A percentile compares a stretch with the other conserved stretches of the same genome.
Evolutionary conservation across 53 echinoderm and acorn worm species (phyloP).

Genomic region (Antedon mediterranea): DNA sequence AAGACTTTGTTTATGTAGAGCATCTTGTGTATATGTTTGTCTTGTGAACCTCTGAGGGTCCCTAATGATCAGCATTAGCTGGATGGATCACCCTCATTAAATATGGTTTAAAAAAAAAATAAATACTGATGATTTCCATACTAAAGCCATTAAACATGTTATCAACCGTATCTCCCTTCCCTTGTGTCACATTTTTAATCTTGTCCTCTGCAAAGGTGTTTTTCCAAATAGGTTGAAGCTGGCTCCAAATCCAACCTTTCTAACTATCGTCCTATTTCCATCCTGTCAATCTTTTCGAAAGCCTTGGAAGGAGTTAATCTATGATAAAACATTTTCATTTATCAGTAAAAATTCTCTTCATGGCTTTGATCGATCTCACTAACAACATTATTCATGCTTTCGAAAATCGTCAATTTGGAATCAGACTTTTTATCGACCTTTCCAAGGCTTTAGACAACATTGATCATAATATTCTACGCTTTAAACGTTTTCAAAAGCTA

Average conservation of each 20-base stretch:
- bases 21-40: no score
- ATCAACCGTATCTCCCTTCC: neutral
- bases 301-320: constrained; percentile 6
- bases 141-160: constrained; percentile 2
- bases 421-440: constrained; percentile 15
- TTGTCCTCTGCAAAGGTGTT: neutral
- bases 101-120: no score
- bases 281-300: constrained; percentile 7
- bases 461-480: constrained; percentile 9
- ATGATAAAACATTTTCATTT: constrained; percentile 5
- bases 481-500: constrained; percentile 11
- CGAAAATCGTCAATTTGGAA: constrained; percentile 1
- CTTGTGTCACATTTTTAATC: constrained; percentile 12
- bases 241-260: neutral
- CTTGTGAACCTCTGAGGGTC: no score
- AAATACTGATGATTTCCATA: neutral
- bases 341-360: constrained; percentile 2
- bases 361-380: constrained; percentile 8
- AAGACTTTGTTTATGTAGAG: no score
- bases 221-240: constrained; percentile 4
- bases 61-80: no score
- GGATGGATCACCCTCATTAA: no score
- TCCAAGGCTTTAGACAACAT: constrained; percentile 9
- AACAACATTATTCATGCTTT: constrained; percentile 10
- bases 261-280: constrained; percentile 11